Base-by-base conservation (phyloP, 2,888 invertebrate species). In the Caenorhabditis sulstoni region DNA sequence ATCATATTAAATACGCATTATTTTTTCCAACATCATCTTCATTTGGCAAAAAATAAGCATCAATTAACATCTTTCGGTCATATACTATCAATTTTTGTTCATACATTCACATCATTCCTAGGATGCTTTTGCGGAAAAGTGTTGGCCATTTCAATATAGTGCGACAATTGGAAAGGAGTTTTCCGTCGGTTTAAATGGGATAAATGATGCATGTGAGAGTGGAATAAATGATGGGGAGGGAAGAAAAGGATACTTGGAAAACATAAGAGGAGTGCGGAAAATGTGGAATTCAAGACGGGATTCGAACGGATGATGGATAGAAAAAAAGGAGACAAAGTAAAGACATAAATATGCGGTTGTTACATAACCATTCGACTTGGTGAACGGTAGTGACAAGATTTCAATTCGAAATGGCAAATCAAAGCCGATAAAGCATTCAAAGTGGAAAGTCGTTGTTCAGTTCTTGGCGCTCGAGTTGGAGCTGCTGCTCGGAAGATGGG, bases 401-500 rank as follows among this genome's bases (percentile, higher is more conserved):
- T 59, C 45, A 53, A 29, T 59, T 52, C 23, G 29, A 50, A 37
- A 62, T 71, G 62, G 57, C 55, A 62, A 71, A 45, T 52, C 18
- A 16, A 52, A 14, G 52, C 22, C 45, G 39, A 49, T 71, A 71
- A 71, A 71, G 71, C 71, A 62, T 59, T 45, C 16, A 16, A 23
- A 50, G 41, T 57, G 37, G 57, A 45, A 53, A 37, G 45, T 20
- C 35, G 47, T 11, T 41, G 1, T 14, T 65, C 39, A 73, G 29
- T 58, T 73, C n/a, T 73, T 73, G 9, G 73, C 20, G 45, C 0
- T 41, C 1, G 58, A 45, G 45, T 9, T 58, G 9, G 58, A 58
- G n/a, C 14, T 52, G 37, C 18, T 73, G 37, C 18, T 73, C 39
- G 73, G 75, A 11, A 87, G 80, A 45, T 79, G 78, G n/a, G 87